Percentiles rank a stretch among this genome's conserved stretches.
phyloP scores from a whole-genome alignment of 2,888 invertebrate genomes.

The Nomada hirtipes region DNA sequence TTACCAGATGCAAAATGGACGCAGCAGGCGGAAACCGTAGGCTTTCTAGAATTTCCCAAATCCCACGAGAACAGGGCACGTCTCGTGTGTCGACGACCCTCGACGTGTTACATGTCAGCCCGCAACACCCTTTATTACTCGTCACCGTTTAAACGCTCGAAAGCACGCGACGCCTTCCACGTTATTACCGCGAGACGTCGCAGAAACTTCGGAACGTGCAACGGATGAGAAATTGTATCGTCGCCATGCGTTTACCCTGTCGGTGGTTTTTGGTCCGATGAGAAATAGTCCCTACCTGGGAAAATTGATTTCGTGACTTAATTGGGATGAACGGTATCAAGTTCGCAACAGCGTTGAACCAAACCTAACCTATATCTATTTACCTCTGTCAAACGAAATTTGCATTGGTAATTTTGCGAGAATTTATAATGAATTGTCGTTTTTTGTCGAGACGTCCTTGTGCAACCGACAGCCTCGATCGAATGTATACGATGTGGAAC shows the following conservation, averaged over 20 bases:
- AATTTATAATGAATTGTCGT: background rate
- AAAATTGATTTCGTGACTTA: background rate
- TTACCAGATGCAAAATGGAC: background rate
- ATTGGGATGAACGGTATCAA: too few species aligned
- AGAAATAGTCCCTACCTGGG: constrained; percentile 9
- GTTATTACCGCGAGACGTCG: constrained; percentile 60
- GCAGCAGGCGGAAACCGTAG: background rate
- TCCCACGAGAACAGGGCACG: constrained; percentile 24
- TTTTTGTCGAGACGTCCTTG: background rate
- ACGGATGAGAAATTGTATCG: constrained; percentile 61
- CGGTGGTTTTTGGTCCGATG: background rate
- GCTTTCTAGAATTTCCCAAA: constrained; percentile 32
- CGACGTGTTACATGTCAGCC: constrained; percentile 48
- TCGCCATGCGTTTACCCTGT: background rate
- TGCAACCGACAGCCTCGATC: constrained; percentile 6
- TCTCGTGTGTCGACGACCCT: constrained; percentile 51
- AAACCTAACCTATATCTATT: too few species aligned
- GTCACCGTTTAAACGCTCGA: constrained; percentile 64
- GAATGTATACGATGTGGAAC: constrained; percentile 18
- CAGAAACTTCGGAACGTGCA: constrained; percentile 44
- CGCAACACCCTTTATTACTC: constrained; percentile 58
- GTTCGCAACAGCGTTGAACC: too few species aligned
- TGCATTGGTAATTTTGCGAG: too few species aligned
- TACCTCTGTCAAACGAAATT: too few species aligned
- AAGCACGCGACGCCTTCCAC: constrained; percentile 50